These are phyloP conservation scores for Microctonus hyperodae DNA, from an alignment of 2,888 invertebrate genomes.

Conservation along the genomic window DNA sequence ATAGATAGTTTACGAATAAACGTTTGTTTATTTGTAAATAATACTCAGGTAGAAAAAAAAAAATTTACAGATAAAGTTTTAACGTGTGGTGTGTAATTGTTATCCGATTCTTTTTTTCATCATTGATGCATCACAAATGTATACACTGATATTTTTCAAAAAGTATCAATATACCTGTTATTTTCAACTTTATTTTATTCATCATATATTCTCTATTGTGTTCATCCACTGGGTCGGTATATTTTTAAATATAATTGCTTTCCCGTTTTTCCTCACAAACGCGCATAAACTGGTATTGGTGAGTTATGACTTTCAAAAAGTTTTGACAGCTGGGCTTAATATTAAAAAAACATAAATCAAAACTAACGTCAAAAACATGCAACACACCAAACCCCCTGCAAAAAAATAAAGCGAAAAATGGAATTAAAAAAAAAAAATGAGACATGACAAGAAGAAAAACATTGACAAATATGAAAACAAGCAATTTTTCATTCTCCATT, in stretches of 20 bases:
- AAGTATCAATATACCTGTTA: neutral
- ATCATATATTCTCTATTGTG: neutral
- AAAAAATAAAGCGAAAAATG: neutral
- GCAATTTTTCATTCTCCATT: neutral
- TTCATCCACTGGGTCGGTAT: neutral
- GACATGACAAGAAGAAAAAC: neutral
- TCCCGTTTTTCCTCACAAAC: neutral
- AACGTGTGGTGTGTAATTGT: neutral
- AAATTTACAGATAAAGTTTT: neutral
- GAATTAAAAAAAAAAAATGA: neutral
- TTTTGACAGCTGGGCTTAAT: neutral
- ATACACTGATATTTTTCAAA: neutral
- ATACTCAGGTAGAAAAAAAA: neutral
- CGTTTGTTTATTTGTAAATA: neutral
- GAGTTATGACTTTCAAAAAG: slow-evolving; percentile 6
- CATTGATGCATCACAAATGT: neutral
- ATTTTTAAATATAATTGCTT: neutral
- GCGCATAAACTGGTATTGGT: neutral
- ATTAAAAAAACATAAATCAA: neutral
- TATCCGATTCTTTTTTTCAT: neutral
- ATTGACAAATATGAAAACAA: neutral
- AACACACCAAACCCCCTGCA: neutral
- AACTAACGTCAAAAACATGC: neutral
- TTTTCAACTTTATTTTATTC: neutral
- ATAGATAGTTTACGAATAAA: neutral